phyloP scores from a whole-genome alignment of 2,797 vertebrate species.

The Leucoraja ocellata region DNA sequence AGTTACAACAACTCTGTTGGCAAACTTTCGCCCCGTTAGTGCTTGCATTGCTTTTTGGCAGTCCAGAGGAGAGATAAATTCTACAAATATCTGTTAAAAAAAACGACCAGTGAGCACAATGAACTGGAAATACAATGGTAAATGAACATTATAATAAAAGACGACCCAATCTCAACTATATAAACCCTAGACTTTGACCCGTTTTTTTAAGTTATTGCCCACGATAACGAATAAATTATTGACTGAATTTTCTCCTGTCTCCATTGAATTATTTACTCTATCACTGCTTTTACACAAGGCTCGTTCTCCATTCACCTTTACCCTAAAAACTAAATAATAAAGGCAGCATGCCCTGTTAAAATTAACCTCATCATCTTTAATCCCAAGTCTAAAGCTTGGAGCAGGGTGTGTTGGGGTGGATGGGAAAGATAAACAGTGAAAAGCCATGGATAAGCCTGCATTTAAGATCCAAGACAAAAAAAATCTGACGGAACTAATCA shows the following conservation, averaged over 20 bases:
- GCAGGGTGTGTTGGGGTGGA: background rate
- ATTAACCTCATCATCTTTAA: background rate
- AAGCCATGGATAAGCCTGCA: background rate
- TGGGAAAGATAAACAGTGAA: background rate
- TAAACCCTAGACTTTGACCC: background rate
- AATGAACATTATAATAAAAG: background rate
- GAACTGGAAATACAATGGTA: background rate
- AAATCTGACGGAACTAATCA: background rate
- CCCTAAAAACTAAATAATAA: background rate
- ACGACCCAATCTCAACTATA: no score
- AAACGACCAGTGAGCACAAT: background rate
- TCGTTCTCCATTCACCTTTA: background rate
- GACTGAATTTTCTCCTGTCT: background rate
- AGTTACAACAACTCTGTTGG: conserved; percentile 68
- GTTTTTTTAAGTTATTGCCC: background rate
- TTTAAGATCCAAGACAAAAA: background rate
- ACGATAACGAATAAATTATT: background rate
- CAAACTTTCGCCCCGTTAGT: conserved; percentile 66
- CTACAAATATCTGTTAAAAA: conserved; percentile 61
- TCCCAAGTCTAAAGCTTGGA: background rate
- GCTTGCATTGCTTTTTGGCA: conserved; percentile 70
- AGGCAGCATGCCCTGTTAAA: background rate
- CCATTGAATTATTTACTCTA: background rate
- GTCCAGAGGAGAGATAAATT: conserved; percentile 62
- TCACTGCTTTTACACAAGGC: background rate